A percentile compares a stretch with the other conserved stretches of the same genome.
phyloP scores from a whole-genome alignment of 2,113 vertebrate genomes.

The Eubucco bourcierii region DNA sequence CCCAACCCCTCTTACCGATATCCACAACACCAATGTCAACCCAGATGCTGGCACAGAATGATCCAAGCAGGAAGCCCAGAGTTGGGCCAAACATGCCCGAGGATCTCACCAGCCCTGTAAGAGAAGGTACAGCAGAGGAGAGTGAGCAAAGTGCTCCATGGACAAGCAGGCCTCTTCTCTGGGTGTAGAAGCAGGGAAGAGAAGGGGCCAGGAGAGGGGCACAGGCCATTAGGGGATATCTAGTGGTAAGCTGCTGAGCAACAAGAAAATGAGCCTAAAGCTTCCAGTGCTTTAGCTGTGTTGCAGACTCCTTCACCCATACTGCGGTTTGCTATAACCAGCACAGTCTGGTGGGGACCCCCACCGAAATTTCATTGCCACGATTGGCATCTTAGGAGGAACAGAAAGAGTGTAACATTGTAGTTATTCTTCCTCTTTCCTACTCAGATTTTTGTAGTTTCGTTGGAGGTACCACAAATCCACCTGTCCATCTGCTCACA shows the following conservation, averaged over 20 bases:
- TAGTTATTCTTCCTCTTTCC: background rate
- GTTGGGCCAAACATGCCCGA: slow-evolving; percentile 84
- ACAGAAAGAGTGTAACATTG: background rate
- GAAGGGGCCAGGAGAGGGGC: background rate
- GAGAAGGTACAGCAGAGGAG: background rate
- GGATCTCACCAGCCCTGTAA: slow-evolving; percentile 84
- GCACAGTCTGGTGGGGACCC: rapidly evolving
- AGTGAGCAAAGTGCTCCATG: rapidly evolving
- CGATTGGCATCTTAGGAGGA: background rate
- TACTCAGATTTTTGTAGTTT: background rate
- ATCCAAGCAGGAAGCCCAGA: slow-evolving; percentile 83
- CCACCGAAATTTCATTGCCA: background rate
- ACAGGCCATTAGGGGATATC: rapidly evolving
- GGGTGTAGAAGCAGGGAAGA: too few relatives aligned
- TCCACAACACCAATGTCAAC: slow-evolving; percentile 87
- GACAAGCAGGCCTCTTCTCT: background rate
- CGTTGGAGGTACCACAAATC: background rate
- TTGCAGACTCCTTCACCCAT: background rate
- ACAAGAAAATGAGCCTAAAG: rapidly evolving
- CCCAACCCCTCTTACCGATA: slow-evolving; percentile 30
- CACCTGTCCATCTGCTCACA: background rate
- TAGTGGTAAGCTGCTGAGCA: background rate
- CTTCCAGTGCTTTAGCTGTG: rapidly evolving
- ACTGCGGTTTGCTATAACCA: background rate
- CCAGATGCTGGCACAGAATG: slow-evolving; percentile 84